These are phyloP conservation scores for Erebia epiphron DNA, from an alignment of 2,888 invertebrate species.

Conservation along the genomic window DNA sequence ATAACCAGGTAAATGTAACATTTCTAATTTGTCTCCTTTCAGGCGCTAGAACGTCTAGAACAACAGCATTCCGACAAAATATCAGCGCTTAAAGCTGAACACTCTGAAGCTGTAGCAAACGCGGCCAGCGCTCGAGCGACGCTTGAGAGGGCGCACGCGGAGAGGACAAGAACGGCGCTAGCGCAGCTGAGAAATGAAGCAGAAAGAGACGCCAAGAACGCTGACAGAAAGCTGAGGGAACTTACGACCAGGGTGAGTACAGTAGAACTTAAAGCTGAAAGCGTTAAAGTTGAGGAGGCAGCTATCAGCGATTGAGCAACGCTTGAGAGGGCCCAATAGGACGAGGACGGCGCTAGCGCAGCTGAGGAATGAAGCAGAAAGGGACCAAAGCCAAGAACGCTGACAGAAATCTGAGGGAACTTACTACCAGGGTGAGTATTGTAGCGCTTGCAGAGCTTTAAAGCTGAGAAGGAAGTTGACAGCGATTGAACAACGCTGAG, in stretches of 20 bases:
- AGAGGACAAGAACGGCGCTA: constrained; percentile 64
- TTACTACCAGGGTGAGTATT: constrained; percentile 60
- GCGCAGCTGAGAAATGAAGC: constrained; percentile 63
- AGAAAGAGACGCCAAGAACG: constrained; percentile 59
- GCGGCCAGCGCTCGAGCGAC: constrained; percentile 55
- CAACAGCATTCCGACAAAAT: constrained; percentile 54
- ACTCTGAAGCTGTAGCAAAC: constrained; percentile 52
- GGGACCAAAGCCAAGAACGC: constrained; percentile 59
- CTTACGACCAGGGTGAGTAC: constrained; percentile 61
- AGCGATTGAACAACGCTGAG: constrained; percentile 57
- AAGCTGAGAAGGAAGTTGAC: constrained; percentile 50
- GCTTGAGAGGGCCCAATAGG: constrained; percentile 62
- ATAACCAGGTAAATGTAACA: too few species aligned
- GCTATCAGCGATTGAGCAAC: constrained; percentile 55
- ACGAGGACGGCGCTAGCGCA: constrained; percentile 65
- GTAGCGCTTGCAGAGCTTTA: constrained; percentile 49
- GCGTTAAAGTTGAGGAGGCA: constrained; percentile 43
- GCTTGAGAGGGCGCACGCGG: constrained; percentile 64
- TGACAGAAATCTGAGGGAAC: constrained; percentile 67
- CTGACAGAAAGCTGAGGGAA: constrained; percentile 67
- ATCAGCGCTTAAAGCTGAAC: constrained; percentile 53
- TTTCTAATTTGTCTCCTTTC: constrained; percentile 12
- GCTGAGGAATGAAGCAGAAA: constrained; percentile 62
- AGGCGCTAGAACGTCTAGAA: constrained; percentile 63
- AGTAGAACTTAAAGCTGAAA: constrained; percentile 50